Percentiles rank a stretch among this genome's conserved stretches.
These are phyloP conservation scores for Petrocephalus zakoni DNA, from an alignment of 2,113 vertebrate species.

Conservation along the genomic window DNA sequence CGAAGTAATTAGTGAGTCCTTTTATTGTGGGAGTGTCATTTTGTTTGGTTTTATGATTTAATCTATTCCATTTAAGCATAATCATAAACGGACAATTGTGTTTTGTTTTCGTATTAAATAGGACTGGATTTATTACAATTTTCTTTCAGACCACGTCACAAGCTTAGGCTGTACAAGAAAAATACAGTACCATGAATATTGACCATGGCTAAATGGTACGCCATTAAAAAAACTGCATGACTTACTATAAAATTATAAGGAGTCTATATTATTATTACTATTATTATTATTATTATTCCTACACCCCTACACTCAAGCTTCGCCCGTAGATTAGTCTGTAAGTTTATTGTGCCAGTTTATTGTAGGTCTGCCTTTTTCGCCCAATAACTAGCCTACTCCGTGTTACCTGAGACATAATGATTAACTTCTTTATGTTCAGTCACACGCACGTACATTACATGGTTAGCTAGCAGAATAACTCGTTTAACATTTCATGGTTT, in stretches of 20 bases:
- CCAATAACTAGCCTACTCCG: background rate
- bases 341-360: background rate
- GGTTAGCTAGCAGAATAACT: background rate
- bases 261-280: background rate
- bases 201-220: background rate
- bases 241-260: background rate
- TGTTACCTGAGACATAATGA: background rate
- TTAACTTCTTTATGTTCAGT: background rate
- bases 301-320: too few relatives aligned
- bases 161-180: background rate
- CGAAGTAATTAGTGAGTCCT: background rate
- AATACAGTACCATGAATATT: background rate
- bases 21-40: background rate
- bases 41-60: background rate
- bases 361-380: background rate
- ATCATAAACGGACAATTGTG: background rate
- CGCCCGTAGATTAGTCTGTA: background rate
- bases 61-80: background rate
- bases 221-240: background rate
- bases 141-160: background rate
- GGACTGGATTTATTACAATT: background rate
- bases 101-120: background rate
- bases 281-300: background rate
- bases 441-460: background rate
- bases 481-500: background rate